phyloP scores from a whole-genome alignment of 2,888 invertebrate species.

The Hanleya hanleyi region DNA sequence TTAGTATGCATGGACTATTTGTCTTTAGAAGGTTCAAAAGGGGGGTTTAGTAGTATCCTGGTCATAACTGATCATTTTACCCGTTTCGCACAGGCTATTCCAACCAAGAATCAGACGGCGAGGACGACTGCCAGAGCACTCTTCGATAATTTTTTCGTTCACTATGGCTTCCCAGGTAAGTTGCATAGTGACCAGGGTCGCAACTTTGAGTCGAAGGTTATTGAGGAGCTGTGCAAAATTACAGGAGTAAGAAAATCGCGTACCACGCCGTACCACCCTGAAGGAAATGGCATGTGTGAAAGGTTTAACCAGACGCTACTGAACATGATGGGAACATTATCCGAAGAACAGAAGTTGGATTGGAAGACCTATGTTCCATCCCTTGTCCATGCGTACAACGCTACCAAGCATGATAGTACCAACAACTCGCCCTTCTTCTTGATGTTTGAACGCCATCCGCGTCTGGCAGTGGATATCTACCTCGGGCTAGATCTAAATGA shows the following conservation, averaged over 20 bases:
- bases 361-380: too few relatives aligned
- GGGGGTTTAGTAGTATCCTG: not conserved
- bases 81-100: not conserved
- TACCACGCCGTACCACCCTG: not conserved
- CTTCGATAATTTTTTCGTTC: not conserved
- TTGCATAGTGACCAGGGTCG: not conserved
- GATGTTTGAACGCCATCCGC: too few relatives aligned
- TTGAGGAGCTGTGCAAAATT: not conserved
- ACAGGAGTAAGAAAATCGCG: not conserved
- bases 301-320: too few relatives aligned
- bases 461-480: too few relatives aligned
- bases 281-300: not conserved
- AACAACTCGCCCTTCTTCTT: too few relatives aligned
- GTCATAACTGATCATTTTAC: not conserved
- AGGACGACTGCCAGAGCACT: not conserved
- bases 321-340: too few relatives aligned
- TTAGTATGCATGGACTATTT: not conserved
- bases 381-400: too few relatives aligned
- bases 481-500: too few relatives aligned
- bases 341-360: too few relatives aligned
- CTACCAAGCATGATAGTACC: too few relatives aligned
- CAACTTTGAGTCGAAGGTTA: not conserved
- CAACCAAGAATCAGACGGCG: not conserved
- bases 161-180: not conserved
- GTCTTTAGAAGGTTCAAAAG: not conserved